Conservation (phyloP, 2,113 vertebrate genomes). For the Chionomys nivalis region DNA sequence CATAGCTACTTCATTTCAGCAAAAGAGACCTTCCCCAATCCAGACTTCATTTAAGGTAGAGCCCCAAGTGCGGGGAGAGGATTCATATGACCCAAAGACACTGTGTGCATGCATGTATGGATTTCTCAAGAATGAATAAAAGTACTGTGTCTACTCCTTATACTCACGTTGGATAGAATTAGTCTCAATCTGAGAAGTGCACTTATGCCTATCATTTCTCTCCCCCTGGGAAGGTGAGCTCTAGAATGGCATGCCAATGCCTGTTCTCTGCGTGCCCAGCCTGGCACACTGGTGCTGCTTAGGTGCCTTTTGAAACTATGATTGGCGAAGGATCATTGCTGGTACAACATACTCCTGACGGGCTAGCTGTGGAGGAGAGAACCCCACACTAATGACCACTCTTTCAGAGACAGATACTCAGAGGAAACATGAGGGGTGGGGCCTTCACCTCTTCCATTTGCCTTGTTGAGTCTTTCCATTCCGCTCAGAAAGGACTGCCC, state of each 20-base stretch:
- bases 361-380: neutral
- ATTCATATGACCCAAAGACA: neutral
- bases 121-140: neutral
- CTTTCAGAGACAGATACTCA: neutral
- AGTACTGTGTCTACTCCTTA: neutral
- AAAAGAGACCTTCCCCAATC: neutral
- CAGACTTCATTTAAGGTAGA: neutral
- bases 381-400: neutral
- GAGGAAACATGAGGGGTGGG: neutral
- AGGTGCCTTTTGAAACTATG: neutral
- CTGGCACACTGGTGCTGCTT: neutral
- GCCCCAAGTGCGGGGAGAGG: neutral
- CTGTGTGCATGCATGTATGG: neutral
- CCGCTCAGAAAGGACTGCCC: neutral
- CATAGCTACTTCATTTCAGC: constrained; percentile 1
- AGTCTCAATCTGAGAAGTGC: neutral
- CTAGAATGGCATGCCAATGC: neutral
- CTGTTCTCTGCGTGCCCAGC: neutral
- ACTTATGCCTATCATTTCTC: neutral
- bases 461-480: neutral
- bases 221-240: neutral
- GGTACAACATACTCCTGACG: neutral
- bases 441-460: neutral
- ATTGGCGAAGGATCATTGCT: neutral
- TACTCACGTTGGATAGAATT: neutral